These are phyloP conservation scores for Paratrypauchen microcephalus DNA, from an alignment of 2,797 vertebrate genomes.

Conservation along the genomic window DNA sequence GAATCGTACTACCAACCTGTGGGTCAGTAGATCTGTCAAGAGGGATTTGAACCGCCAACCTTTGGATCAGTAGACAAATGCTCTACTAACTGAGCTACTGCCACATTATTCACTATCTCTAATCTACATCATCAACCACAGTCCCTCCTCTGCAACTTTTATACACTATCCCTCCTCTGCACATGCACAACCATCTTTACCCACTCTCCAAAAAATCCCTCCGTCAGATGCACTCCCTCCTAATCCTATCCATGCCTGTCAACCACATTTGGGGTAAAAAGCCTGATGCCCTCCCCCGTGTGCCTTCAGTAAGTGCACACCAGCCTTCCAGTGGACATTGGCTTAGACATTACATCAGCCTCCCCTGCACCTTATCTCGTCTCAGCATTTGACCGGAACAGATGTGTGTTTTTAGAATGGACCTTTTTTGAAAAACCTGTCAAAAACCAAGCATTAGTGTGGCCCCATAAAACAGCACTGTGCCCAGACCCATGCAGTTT, in stretches of 20 bases:
- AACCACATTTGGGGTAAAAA: not conserved
- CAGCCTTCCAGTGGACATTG: constrained; percentile 36
- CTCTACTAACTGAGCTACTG: too few species aligned
- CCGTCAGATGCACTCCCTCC: not conserved
- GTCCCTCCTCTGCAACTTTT: too few species aligned
- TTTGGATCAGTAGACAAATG: too few species aligned
- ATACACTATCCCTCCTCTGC: too few species aligned
- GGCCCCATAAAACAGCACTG: not conserved
- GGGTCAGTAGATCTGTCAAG: too few species aligned
- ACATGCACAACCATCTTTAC: too few species aligned
- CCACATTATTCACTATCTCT: too few species aligned
- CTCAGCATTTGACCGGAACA: constrained; percentile 47
- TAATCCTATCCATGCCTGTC: not conserved
- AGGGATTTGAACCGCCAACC: too few species aligned
- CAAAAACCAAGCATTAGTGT: constrained; percentile 16
- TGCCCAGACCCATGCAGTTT: not conserved
- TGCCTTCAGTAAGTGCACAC: constrained; percentile 20
- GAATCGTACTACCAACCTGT: too few species aligned
- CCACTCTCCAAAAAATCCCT: not conserved
- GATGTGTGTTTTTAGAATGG: constrained; percentile 36
- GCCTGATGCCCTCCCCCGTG: constrained; percentile 14
- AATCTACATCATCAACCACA: too few species aligned
- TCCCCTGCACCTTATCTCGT: constrained; percentile 40
- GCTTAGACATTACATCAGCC: constrained; percentile 28
- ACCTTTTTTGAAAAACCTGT: constrained; percentile 29